Percentiles rank a stretch among this genome's conserved stretches.
These are phyloP conservation scores for Litoditis marina DNA, from an alignment of 2,888 invertebrate species.

Conservation along the genomic window DNA sequence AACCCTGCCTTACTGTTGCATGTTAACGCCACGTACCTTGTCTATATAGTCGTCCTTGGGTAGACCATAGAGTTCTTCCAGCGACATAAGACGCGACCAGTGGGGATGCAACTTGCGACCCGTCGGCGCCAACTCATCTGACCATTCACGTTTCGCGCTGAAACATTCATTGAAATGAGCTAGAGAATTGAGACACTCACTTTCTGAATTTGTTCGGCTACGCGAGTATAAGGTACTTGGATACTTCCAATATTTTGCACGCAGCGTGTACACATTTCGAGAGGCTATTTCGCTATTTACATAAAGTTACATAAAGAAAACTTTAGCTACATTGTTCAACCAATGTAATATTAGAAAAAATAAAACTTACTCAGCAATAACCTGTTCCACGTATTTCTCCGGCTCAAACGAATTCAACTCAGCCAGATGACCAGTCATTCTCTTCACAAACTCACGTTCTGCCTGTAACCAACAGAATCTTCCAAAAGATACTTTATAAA, in stretches of 20 bases:
- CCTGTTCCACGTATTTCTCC: constrained; percentile 53
- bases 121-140: constrained; percentile 49
- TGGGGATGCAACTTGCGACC: constrained; percentile 58
- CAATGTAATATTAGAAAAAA: neutral
- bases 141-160: constrained; percentile 54
- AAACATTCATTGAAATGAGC: constrained; percentile 3
- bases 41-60: constrained; percentile 55
- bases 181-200: neutral
- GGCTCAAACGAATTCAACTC: constrained; percentile 54
- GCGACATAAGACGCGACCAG: constrained; percentile 55
- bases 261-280: too few species aligned
- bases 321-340: neutral
- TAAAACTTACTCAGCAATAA: constrained; percentile 43
- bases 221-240: too few species aligned
- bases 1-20: too few species aligned
- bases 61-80: constrained; percentile 50
- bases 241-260: too few species aligned
- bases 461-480: constrained; percentile 31
- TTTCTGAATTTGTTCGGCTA: too few species aligned
- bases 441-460: constrained; percentile 49
- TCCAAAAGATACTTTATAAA: too few species aligned
- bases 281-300: neutral
- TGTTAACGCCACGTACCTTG: constrained; percentile 24
- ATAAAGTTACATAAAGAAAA: neutral
- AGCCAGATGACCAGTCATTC: constrained; percentile 51